Conservation (phyloP, 2,113 vertebrate species). For the Calonectris borealis region DNA sequence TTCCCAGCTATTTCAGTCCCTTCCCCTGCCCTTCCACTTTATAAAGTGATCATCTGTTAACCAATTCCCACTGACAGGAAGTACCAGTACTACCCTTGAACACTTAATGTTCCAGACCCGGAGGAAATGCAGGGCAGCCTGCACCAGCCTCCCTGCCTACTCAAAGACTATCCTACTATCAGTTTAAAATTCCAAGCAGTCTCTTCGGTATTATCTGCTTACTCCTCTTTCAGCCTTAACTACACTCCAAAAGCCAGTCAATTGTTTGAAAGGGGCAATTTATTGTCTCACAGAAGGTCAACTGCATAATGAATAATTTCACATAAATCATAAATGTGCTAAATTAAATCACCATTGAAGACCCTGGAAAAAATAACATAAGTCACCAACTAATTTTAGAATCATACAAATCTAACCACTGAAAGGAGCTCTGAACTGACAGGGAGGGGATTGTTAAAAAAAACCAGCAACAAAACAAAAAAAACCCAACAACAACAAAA, state of each 20-base stretch:
- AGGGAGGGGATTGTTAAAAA: neutral
- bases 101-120: neutral
- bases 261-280: neutral
- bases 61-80: neutral
- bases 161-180: neutral
- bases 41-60: neutral
- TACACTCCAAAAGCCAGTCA: neutral
- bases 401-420: neutral
- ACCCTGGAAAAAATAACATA: neutral
- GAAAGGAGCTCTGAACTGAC: neutral
- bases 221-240: neutral
- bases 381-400: neutral
- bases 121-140: neutral
- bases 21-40: neutral
- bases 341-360: neutral
- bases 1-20: neutral
- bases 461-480: neutral
- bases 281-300: neutral
- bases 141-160: neutral
- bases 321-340: neutral
- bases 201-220: neutral
- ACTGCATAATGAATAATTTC: neutral
- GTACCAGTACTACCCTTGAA: fast-evolving
- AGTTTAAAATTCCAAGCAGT: neutral
- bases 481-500: neutral